These are phyloP conservation scores for Agriopis marginaria DNA, from an alignment of 2,888 invertebrate genomes.

Conservation along the genomic window DNA sequence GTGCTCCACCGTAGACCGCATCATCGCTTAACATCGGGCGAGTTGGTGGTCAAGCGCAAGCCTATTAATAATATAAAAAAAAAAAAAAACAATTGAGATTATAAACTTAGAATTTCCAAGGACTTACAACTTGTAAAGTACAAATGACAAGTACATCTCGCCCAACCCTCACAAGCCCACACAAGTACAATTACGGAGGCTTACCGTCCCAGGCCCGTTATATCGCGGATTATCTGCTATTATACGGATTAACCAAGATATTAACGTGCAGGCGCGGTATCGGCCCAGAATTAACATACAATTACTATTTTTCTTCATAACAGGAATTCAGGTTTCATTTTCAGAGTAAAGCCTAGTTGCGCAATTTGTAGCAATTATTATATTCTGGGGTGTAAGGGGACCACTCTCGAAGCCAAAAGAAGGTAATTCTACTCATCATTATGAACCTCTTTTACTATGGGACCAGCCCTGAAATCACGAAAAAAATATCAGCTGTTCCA, in stretches of 20 bases:
- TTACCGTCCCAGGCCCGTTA: conserved; percentile 22
- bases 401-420: too few relatives aligned
- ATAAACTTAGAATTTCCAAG: too few relatives aligned
- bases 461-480: too few relatives aligned
- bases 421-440: too few relatives aligned
- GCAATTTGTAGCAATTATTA: neutral
- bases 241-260: conserved; percentile 35
- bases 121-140: conserved; percentile 3
- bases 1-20: too few relatives aligned
- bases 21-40: too few relatives aligned
- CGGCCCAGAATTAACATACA: conserved; percentile 28
- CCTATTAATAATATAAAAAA: too few relatives aligned
- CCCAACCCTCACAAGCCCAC: conserved; percentile 10
- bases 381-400: too few relatives aligned
- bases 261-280: conserved; percentile 30
- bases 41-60: too few relatives aligned
- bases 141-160: conserved; percentile 7
- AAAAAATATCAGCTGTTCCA: too few relatives aligned
- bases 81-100: too few relatives aligned
- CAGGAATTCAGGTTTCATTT: neutral
- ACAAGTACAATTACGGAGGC: conserved; percentile 33
- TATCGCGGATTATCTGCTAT: conserved; percentile 46
- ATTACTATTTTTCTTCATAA: conserved; percentile 35
- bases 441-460: too few relatives aligned
- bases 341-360: neutral